These are phyloP conservation scores for Syndactyla subalaris DNA, from an alignment of 2,797 vertebrate species.

Conservation along the genomic window DNA sequence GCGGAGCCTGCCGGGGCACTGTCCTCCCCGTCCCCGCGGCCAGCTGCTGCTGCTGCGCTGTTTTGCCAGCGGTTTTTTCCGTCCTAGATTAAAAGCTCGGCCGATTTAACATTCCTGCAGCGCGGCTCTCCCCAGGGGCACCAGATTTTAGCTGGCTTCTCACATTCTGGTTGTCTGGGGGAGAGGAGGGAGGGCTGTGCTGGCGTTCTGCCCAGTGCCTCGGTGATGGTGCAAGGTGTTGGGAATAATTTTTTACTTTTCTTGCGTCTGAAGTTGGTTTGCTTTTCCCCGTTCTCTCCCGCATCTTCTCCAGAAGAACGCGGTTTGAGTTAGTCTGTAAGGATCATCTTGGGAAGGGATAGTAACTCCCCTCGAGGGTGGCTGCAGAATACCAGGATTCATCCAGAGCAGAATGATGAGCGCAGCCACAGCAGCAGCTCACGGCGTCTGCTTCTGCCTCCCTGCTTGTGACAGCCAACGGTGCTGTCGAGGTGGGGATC, in stretches of 20 bases:
- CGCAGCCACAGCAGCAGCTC: background rate
- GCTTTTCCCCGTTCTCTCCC: background rate
- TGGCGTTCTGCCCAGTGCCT: background rate
- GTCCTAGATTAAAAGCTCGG: background rate
- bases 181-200: background rate
- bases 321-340: background rate
- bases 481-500: accelerated
- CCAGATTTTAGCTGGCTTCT: background rate
- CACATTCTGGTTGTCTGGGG: background rate
- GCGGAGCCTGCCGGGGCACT: background rate
- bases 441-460: background rate
- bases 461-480: background rate
- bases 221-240: background rate
- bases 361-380: background rate
- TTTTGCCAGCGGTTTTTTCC: background rate
- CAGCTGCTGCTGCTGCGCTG: background rate
- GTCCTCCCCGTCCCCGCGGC: background rate
- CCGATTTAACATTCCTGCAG: background rate
- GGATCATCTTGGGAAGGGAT: background rate
- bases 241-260: background rate
- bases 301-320: background rate
- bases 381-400: background rate
- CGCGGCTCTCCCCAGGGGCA: background rate
- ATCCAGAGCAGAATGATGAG: background rate
- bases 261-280: background rate